Evolutionary conservation across 2,888 invertebrate genomes (phyloP).

Genomic region (Syrista parreyssii): DNA sequence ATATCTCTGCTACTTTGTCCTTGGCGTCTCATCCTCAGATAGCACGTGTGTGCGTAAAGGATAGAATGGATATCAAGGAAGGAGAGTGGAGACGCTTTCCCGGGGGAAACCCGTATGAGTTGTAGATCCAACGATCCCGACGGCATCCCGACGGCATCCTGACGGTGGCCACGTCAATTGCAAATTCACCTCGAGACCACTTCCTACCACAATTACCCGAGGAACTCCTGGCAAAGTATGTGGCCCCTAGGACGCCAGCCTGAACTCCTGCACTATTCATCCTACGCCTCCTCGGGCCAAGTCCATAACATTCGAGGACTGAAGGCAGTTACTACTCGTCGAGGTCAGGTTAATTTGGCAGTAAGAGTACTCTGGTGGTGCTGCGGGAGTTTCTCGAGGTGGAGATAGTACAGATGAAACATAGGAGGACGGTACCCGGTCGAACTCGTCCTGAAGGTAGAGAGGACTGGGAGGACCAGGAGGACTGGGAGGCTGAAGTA

Average conservation of each 20-base stretch:
- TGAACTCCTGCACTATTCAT: not conserved
- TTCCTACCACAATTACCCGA: conserved; percentile 24
- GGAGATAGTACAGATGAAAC: conserved; percentile 16
- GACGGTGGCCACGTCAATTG: conserved; percentile 9
- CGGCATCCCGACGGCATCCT: not conserved
- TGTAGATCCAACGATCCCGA: not conserved
- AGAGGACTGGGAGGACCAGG: conserved; percentile 9
- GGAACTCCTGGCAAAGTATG: not conserved
- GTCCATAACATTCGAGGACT: conserved; percentile 29
- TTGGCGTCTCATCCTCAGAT: not conserved
- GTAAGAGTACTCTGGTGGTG: conserved; percentile 36
- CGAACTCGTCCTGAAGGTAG: not conserved
- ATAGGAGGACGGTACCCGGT: conserved; percentile 25
- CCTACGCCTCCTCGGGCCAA: not conserved
- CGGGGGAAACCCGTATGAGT: not conserved
- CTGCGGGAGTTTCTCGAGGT: conserved; percentile 10
- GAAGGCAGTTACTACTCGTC: conserved; percentile 48
- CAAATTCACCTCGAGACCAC: conserved; percentile 18
- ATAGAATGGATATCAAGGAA: not conserved
- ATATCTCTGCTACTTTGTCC: not conserved
- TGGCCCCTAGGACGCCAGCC: not conserved
- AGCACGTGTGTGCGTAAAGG: not conserved
- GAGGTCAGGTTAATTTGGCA: conserved; percentile 55
- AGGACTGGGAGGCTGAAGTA: conserved; percentile 26
- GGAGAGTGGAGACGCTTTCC: not conserved